Base-by-base conservation (phyloP, 2,113 vertebrate genomes). In the Lophotis ruficrista region DNA sequence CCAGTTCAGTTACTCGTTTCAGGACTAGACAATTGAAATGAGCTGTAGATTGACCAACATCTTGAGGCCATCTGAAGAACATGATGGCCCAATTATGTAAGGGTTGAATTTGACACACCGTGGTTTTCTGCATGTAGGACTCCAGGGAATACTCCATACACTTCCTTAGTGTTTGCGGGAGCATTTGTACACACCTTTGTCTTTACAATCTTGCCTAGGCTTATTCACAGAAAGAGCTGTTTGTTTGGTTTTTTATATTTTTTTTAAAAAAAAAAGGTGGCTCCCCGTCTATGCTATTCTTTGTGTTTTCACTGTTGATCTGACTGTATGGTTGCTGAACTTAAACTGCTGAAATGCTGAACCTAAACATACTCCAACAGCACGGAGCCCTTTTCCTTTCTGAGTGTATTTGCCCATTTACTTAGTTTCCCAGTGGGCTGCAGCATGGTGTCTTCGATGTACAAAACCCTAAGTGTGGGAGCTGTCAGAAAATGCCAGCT, bases 1-100 rank as follows among this genome's bases (percentile, higher is more conserved):
- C 21, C 17, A 28, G 54, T 35, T 89, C 70, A 45, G 91, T 64
- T 66, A 27, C 61, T 58, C 30, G 25, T 60, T 77, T 58, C 35
- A 56, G 66, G 61, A 65, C 61, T 25, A 79, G 77, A 58, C 85
- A 70, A 56, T 20, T 61, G 77, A 69, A 83, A 75, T 47, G 85
- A 69, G 66, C 60, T 89, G 85, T 60, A 45, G 60, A 41, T 28
- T 70, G 51, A 79, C 72, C 70, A 70, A 61, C 85, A 95, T 83
- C 89, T 83, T 92, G 89, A 81, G 76, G 38, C 91, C 84, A 82
- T 82, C 77, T 90, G 87, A 90, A 61, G 79, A 93, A 75, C 56
- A 65, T 14, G 71, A 69, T 0, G 12, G 45, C 62, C 72, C 51
- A 71, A 11, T 90, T 83, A 92, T 9, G 60, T 57, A n/a, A n/a